phyloP scores from a whole-genome alignment of 2,888 invertebrate genomes.

The Tethea ocularis region DNA sequence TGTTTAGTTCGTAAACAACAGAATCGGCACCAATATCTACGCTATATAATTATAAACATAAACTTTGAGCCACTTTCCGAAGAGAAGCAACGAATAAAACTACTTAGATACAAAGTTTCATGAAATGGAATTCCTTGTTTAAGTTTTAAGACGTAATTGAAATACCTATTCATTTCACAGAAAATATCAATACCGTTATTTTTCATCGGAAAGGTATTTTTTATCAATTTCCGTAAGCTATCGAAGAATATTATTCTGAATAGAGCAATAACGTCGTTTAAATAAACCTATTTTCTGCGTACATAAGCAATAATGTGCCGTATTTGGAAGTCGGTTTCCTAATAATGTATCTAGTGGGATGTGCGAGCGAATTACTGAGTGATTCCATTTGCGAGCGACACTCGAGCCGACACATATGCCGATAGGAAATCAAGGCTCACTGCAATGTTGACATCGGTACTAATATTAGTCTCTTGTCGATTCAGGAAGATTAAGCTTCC shows the following conservation, averaged over 20 bases:
- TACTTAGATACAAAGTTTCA: too few relatives aligned
- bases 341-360: not conserved
- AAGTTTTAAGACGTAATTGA: too few relatives aligned
- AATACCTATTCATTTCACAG: too few relatives aligned
- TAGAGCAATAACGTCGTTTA: not conserved
- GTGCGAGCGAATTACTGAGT: not conserved
- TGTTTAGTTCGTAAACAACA: too few relatives aligned
- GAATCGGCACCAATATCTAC: too few relatives aligned
- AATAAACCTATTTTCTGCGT: not conserved
- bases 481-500: not conserved
- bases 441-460: not conserved
- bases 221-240: not conserved
- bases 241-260: not conserved
- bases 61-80: too few relatives aligned
- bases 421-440: not conserved
- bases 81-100: too few relatives aligned
- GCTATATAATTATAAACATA: too few relatives aligned
- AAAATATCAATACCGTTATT: too few relatives aligned
- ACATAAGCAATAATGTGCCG: not conserved
- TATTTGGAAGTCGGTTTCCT: not conserved
- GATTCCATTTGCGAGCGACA: constrained; percentile 1
- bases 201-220: not conserved
- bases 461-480: not conserved
- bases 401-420: not conserved
- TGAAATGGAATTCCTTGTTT: too few relatives aligned